phyloP scores from a whole-genome alignment of 2,888 invertebrate genomes.

The Laothoe populi region DNA sequence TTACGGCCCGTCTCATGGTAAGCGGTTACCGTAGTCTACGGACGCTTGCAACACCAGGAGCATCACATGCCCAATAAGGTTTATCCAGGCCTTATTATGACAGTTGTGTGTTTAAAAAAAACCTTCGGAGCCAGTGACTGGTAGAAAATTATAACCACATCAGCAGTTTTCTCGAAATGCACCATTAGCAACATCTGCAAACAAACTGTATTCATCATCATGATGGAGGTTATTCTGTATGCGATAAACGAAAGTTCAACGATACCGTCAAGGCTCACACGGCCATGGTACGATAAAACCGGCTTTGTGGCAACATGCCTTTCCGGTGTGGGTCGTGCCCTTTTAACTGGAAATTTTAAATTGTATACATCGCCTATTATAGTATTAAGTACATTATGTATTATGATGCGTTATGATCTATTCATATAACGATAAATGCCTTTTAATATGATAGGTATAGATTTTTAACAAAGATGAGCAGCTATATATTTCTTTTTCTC shows the following conservation, averaged over 20 bases:
- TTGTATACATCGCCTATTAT: no score
- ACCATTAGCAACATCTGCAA: neutral
- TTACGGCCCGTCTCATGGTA: no score
- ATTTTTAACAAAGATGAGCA: no score
- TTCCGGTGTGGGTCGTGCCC: slow-evolving; percentile 1
- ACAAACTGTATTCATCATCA: slow-evolving; percentile 20
- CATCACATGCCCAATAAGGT: no score
- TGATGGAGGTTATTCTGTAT: slow-evolving; percentile 27
- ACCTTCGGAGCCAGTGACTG: neutral
- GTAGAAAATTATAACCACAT: neutral
- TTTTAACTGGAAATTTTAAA: slow-evolving; percentile 5
- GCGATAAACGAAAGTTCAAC: slow-evolving; percentile 45
- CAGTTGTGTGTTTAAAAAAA: neutral
- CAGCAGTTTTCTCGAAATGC: neutral
- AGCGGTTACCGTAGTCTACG: no score
- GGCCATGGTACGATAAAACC: slow-evolving; percentile 37
- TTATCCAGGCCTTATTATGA: no score
- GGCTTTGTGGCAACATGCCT: slow-evolving; percentile 18
- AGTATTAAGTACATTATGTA: no score
- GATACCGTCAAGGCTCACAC: slow-evolving; percentile 42
- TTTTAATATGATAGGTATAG: no score
- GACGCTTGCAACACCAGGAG: no score
- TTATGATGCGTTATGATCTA: neutral
- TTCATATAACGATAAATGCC: no score
- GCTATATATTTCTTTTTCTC: no score